Evolutionary conservation across 1,140 invertebrate species (phyloP).

Genomic region (Bradysia coprophila): DNA sequence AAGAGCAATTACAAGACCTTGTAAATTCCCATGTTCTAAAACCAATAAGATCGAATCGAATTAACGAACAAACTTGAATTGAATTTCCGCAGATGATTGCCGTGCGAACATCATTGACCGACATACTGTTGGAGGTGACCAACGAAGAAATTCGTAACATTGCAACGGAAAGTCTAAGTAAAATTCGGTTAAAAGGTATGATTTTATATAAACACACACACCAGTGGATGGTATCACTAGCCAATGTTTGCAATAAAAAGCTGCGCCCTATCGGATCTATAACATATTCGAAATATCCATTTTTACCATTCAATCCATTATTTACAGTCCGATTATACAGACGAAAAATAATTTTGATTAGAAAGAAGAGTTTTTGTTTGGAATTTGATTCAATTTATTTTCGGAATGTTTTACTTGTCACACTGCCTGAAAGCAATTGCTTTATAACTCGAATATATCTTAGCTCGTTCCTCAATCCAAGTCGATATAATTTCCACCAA

Average conservation of each 20-base stretch:
- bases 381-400: too few relatives aligned
- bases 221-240: too few relatives aligned
- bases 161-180: slow-evolving; percentile 42
- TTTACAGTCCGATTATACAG: not conserved
- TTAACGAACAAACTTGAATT: too few relatives aligned
- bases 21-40: not conserved
- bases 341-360: not conserved
- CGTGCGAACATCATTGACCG: slow-evolving; percentile 70
- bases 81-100: slow-evolving; percentile 56
- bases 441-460: too few relatives aligned
- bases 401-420: too few relatives aligned
- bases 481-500: too few relatives aligned
- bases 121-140: slow-evolving; percentile 85
- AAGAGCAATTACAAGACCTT: not conserved
- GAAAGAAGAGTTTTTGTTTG: too few relatives aligned
- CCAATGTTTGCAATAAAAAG: too few relatives aligned
- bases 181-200: slow-evolving; percentile 20
- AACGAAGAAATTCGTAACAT: slow-evolving; percentile 68
- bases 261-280: too few relatives aligned
- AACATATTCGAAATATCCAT: not conserved
- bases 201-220: not conserved
- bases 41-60: not conserved
- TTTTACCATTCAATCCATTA: not conserved
- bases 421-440: too few relatives aligned
- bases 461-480: too few relatives aligned